A percentile compares a stretch with the other conserved stretches of the same genome.
Conservation (phyloP, 2,888 invertebrate genomes). For the Smittia sp. region DNA sequence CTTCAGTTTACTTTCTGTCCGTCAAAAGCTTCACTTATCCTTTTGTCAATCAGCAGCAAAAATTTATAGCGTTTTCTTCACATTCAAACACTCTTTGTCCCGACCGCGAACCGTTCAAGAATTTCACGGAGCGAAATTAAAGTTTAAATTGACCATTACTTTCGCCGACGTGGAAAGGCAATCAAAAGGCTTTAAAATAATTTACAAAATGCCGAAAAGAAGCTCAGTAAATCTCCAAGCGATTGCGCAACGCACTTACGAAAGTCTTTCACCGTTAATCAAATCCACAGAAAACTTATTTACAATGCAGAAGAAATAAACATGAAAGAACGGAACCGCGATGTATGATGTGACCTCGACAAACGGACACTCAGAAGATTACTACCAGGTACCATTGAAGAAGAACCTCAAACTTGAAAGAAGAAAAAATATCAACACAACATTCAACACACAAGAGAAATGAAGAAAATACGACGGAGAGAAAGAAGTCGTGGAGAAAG, state of each 20-base stretch:
- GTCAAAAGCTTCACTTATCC: not conserved
- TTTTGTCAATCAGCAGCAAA: not conserved
- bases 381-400: constrained; percentile 49
- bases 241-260: constrained; percentile 7
- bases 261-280: constrained; percentile 23
- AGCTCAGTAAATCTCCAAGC: not conserved
- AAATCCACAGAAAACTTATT: constrained; percentile 20
- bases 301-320: constrained; percentile 9
- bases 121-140: not conserved
- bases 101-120: not conserved
- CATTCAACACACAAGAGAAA: constrained; percentile 38
- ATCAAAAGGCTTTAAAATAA: not conserved
- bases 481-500: constrained; percentile 31
- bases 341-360: constrained; percentile 48
- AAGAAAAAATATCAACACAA: constrained; percentile 31
- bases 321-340: constrained; percentile 40
- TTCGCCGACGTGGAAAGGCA: not conserved
- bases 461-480: constrained; percentile 23
- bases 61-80: not conserved
- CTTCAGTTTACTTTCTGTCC: not conserved
- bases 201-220: not conserved
- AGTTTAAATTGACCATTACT: not conserved
- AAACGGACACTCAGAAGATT: constrained; percentile 53
- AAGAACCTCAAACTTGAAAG: constrained; percentile 38
- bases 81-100: not conserved